Evolutionary conservation across 2,888 invertebrate genomes (phyloP).

Genomic region (Drosophila prolongata): DNA sequence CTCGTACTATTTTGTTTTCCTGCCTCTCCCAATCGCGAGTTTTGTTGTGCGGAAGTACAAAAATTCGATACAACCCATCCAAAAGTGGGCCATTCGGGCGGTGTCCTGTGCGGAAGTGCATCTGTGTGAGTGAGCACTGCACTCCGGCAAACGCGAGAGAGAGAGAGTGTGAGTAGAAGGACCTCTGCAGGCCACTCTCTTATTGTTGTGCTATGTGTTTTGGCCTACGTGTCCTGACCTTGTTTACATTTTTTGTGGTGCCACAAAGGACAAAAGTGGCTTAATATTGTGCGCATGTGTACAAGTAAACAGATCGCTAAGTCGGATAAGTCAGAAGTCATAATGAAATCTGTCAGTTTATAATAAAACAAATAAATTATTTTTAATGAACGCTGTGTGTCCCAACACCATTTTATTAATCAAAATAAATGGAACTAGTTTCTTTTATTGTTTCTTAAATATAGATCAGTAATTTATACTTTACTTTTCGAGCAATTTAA

Average conservation of each 20-base stretch:
- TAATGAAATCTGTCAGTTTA: neutral
- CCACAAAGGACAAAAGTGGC: conserved; percentile 3
- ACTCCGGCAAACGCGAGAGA: conserved; percentile 12
- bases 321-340: neutral
- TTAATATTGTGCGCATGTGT: conserved; percentile 25
- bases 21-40: conserved; percentile 43
- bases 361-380: neutral
- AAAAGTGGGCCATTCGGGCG: conserved; percentile 62
- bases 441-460: too few species aligned
- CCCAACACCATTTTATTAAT: too few species aligned
- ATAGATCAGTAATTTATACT: too few species aligned
- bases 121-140: conserved; percentile 31
- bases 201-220: conserved; percentile 31
- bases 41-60: conserved; percentile 52
- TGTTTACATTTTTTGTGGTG: conserved; percentile 27
- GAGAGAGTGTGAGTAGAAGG: conserved; percentile 32
- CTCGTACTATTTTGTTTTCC: conserved; percentile 16
- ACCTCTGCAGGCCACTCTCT: conserved; percentile 34
- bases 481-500: too few species aligned
- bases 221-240: conserved; percentile 18
- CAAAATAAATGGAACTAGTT: too few species aligned
- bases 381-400: too few species aligned
- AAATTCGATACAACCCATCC: conserved; percentile 64
- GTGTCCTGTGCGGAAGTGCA: conserved; percentile 6
- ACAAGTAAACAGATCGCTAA: conserved; percentile 3